Conservation (phyloP, 2,113 vertebrate species). For the Ameiurus melas region DNA sequence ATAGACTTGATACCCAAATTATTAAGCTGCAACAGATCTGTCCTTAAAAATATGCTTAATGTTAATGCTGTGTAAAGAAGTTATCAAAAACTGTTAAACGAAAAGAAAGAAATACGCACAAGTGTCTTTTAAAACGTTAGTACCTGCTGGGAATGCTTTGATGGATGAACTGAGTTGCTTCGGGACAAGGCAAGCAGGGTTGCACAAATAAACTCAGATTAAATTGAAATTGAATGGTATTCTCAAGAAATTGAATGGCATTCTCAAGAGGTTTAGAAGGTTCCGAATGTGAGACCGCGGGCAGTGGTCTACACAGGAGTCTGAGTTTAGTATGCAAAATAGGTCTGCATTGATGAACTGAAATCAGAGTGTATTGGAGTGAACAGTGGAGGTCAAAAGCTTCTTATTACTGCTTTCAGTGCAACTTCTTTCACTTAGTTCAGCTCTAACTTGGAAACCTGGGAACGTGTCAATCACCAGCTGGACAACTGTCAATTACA, state of each 20-base stretch:
- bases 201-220: slow-evolving; percentile 43
- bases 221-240: slow-evolving; percentile 48
- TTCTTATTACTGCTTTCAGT: not conserved
- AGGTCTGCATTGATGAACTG: slow-evolving; percentile 7
- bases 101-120: slow-evolving; percentile 7
- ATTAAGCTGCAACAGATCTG: not conserved
- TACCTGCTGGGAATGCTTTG: slow-evolving; percentile 37
- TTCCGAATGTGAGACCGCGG: slow-evolving; percentile 13
- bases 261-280: slow-evolving; percentile 34
- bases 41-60: not conserved
- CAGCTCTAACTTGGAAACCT: not conserved
- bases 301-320: slow-evolving; percentile 20
- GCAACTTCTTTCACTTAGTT: slow-evolving; percentile 2
- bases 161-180: slow-evolving; percentile 42
- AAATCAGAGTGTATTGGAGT: not conserved
- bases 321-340: slow-evolving; percentile 20
- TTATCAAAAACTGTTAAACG: slow-evolving; percentile 23
- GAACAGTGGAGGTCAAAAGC: not conserved
- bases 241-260: slow-evolving; percentile 46
- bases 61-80: not conserved
- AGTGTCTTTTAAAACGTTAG: slow-evolving; percentile 19
- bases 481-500: not conserved
- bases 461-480: not conserved
- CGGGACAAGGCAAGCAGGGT: slow-evolving; percentile 37
- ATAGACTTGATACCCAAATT: not conserved